A percentile compares a stretch with the other conserved stretches of the same genome.
phyloP scores from a whole-genome alignment of 1,140 invertebrate species.

The Mizuhopecten yessoensis region DNA sequence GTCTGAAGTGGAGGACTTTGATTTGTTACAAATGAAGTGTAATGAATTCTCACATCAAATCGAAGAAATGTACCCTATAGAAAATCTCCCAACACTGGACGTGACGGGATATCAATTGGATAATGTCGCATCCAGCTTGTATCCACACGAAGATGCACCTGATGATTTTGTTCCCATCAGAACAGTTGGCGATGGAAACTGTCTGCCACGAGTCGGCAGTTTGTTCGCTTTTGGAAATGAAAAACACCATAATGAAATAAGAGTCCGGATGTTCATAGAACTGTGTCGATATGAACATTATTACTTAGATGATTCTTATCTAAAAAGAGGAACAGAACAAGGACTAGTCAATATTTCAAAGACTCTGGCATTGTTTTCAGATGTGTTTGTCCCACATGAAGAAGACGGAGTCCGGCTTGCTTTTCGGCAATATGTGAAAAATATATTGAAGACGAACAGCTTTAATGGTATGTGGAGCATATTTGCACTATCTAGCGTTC shows the following conservation, averaged over 20 bases:
- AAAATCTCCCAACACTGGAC: not conserved
- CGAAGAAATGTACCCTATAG: not conserved
- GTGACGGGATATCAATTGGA: not conserved
- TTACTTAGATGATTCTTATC: constrained; percentile 31
- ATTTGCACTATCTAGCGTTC: constrained; percentile 26
- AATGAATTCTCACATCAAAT: not conserved
- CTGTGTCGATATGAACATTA: not conserved
- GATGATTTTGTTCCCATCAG: constrained; percentile 43
- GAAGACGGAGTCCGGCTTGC: not conserved
- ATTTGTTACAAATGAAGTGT: not conserved
- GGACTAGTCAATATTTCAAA: not conserved
- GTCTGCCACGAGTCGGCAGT: constrained; percentile 56
- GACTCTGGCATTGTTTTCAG: constrained; percentile 44
- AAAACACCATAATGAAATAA: constrained; percentile 48
- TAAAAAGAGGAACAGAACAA: not conserved
- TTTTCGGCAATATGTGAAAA: constrained; percentile 42
- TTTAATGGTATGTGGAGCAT: constrained; percentile 52
- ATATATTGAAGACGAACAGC: constrained; percentile 15
- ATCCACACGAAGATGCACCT: not conserved
- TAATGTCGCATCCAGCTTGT: not conserved
- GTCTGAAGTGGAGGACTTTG: not conserved
- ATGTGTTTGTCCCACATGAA: constrained; percentile 39
- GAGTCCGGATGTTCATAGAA: constrained; percentile 54
- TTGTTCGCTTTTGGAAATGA: constrained; percentile 51
- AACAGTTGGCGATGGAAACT: constrained; percentile 59